phyloP scores from a whole-genome alignment of 2,888 invertebrate genomes.

The Fragum fragum region DNA sequence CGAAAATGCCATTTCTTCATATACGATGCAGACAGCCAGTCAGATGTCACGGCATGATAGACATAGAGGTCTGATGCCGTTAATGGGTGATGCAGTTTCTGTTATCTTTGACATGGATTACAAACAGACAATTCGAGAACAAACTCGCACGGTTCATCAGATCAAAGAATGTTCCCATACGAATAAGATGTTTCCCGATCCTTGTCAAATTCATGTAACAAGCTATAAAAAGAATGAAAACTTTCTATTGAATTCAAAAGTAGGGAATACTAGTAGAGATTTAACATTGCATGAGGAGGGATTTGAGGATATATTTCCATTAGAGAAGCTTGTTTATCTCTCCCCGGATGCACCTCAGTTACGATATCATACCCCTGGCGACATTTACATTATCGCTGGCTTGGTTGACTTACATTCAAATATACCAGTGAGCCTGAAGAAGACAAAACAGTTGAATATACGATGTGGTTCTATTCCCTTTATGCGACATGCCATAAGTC shows the following conservation, averaged over 20 bases:
- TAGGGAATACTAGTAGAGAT: neutral
- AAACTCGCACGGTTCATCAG: neutral
- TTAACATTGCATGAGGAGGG: neutral
- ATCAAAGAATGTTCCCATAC: neutral
- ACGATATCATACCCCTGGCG: neutral
- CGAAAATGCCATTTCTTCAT: neutral
- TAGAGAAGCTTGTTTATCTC: constrained; percentile 1
- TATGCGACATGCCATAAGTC: neutral
- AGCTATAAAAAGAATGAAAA: neutral
- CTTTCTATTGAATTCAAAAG: neutral
- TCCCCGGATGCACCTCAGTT: neutral
- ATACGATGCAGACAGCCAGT: neutral
- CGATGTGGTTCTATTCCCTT: neutral
- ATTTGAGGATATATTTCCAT: neutral
- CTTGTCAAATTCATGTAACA: neutral
- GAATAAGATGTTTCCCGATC: neutral
- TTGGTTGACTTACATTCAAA: neutral
- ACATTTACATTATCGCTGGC: constrained; percentile 1
- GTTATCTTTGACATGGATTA: constrained; percentile 15
- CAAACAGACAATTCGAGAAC: neutral
- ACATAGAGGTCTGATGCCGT: neutral
- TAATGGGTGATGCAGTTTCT: neutral
- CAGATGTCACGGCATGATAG: neutral
- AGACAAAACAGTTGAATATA: neutral
- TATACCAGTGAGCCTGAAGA: neutral